phyloP scores from a whole-genome alignment of 1,140 invertebrate species.

The Muscidifurax raptorellus region DNA sequence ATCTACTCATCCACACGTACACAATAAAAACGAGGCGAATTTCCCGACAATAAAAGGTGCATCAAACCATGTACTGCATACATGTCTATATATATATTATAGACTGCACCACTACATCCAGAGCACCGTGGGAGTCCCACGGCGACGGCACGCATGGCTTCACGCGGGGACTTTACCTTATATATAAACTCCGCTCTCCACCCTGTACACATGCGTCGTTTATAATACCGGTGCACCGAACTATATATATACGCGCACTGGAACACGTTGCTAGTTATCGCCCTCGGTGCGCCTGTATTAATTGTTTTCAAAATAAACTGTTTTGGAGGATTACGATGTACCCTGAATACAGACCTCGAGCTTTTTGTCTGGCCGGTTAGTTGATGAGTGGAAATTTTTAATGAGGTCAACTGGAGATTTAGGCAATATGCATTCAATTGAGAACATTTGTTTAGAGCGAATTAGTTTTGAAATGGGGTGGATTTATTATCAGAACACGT shows the following conservation, averaged over 20 bases:
- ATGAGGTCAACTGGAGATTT: no score
- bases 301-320: constrained; percentile 9
- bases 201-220: background rate
- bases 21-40: constrained; percentile 47
- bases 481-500: no score
- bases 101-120: background rate
- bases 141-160: background rate
- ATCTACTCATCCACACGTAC: constrained; percentile 66
- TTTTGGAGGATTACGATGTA: background rate
- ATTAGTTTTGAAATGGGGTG: no score
- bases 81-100: background rate
- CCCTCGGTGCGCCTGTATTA: background rate
- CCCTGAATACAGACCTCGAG: background rate
- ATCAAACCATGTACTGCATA: constrained; percentile 60
- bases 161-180: background rate
- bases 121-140: constrained; percentile 46
- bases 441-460: no score
- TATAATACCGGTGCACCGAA: background rate
- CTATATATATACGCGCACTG: background rate
- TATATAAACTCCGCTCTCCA: no score
- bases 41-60: constrained; percentile 70
- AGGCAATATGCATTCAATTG: no score
- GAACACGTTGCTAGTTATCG: background rate
- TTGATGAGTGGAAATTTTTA: no score
- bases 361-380: background rate